Evolutionary conservation across 2,113 vertebrate species (phyloP).

Genomic region (Pygoscelis adeliae): DNA sequence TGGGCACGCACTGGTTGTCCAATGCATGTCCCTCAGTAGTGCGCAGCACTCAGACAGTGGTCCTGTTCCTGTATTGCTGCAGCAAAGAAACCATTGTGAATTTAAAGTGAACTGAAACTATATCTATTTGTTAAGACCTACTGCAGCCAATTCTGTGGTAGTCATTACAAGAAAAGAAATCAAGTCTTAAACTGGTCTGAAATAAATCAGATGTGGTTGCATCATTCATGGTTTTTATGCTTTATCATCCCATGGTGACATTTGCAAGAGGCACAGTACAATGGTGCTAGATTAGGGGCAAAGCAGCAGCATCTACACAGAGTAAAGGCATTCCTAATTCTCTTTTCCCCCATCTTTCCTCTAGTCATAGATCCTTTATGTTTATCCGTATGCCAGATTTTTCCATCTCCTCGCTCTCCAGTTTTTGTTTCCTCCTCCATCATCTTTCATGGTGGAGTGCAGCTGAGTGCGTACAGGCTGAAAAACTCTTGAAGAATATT

Average conservation of each 20-base stretch:
- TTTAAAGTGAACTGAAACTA: neutral
- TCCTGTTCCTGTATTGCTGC: neutral
- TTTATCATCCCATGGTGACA: neutral
- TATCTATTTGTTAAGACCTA: neutral
- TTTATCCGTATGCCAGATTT: fast-evolving
- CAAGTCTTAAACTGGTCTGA: neutral
- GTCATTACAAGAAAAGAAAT: neutral
- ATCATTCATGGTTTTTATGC: neutral
- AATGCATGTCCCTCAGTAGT: neutral
- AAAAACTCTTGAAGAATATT: neutral
- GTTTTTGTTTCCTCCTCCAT: neutral
- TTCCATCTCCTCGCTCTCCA: neutral
- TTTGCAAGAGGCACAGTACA: neutral
- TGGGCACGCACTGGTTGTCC: neutral
- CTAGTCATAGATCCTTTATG: neutral
- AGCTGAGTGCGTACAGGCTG: neutral
- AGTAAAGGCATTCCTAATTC: neutral
- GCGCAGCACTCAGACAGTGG: neutral
- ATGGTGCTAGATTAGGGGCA: neutral
- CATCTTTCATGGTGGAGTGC: neutral
- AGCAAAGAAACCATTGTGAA: neutral
- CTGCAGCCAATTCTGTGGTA: neutral
- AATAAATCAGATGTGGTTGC: neutral
- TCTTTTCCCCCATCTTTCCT: neutral
- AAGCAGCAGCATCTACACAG: neutral